Percentiles rank a stretch among this genome's conserved stretches.
These are phyloP conservation scores for Heterodera carotae DNA, from an alignment of 1,140 invertebrate species.

Conservation along the genomic window DNA sequence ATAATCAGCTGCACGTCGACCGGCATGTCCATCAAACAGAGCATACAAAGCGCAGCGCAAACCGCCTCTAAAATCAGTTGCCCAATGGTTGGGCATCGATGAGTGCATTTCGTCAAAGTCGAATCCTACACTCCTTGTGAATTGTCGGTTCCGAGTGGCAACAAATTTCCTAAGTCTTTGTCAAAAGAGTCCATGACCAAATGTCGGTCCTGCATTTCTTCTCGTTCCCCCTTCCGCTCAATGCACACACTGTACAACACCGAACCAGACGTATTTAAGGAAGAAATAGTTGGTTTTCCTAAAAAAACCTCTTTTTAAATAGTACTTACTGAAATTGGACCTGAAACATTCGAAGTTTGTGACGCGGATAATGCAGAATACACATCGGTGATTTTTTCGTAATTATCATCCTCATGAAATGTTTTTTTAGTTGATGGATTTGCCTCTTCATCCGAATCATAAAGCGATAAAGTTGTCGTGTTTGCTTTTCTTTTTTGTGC, in stretches of 20 bases:
- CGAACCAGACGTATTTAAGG: background rate
- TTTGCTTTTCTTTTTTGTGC: slow-evolving; percentile 26
- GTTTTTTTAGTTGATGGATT: background rate
- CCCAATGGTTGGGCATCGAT: slow-evolving; percentile 21
- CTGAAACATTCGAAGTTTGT: background rate
- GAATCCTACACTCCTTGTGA: slow-evolving; percentile 30
- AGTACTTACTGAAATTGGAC: background rate
- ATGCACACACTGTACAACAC: slow-evolving; percentile 24
- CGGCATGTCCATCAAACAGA: slow-evolving; percentile 70
- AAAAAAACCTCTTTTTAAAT: background rate
- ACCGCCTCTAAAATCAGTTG: slow-evolving; percentile 58
- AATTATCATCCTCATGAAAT: background rate
- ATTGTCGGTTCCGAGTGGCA: background rate
- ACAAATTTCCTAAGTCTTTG: slow-evolving; percentile 31
- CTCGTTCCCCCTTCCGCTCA: slow-evolving; percentile 67
- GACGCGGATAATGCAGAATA: background rate
- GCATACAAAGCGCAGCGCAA: slow-evolving; percentile 65
- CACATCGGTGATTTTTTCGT: background rate
- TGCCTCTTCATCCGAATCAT: slow-evolving; percentile 22
- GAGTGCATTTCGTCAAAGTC: background rate
- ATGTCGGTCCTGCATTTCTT: slow-evolving; percentile 68
- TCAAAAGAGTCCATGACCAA: slow-evolving; percentile 57
- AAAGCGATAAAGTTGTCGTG: slow-evolving; percentile 18
- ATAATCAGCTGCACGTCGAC: slow-evolving; percentile 67
- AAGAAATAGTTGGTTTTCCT: background rate